phyloP scores from a whole-genome alignment of 2,888 invertebrate species.

The Chrysopilus asiliformis region DNA sequence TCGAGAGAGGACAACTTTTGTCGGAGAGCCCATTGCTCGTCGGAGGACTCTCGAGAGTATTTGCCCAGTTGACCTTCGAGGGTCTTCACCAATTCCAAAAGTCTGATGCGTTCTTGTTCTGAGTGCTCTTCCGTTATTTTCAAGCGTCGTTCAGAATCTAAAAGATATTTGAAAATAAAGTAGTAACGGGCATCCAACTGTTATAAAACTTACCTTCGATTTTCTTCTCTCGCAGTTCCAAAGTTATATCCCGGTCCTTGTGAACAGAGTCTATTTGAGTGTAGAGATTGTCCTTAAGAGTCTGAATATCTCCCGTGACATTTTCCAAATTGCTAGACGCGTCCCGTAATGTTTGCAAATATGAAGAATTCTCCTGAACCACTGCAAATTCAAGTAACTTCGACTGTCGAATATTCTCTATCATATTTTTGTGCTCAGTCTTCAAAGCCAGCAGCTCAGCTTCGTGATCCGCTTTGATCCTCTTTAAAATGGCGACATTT shows the following conservation, averaged over 20 bases:
- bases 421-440: conserved; percentile 24
- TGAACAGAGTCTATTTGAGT: conserved; percentile 22
- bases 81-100: conserved; percentile 32
- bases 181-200: not conserved
- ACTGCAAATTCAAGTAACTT: conserved; percentile 31
- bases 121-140: conserved; percentile 24
- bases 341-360: conserved; percentile 27
- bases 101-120: conserved; percentile 27
- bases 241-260: conserved; percentile 24
- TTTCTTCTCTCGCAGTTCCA: conserved; percentile 26
- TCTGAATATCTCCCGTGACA: conserved; percentile 23
- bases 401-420: conserved; percentile 31
- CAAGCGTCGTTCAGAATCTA: conserved; percentile 26
- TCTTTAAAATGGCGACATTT: conserved; percentile 26
- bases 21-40: conserved; percentile 33
- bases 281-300: conserved; percentile 26
- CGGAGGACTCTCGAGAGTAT: conserved; percentile 28
- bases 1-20: conserved; percentile 32
- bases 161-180: not conserved
- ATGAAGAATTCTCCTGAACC: conserved; percentile 31
- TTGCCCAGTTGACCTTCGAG: conserved; percentile 29
- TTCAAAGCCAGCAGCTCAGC: conserved; percentile 24
- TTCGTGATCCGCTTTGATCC: conserved; percentile 26
- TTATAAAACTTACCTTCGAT: conserved; percentile 17
- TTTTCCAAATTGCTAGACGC: conserved; percentile 29